Conservation (phyloP, 2,888 invertebrate genomes). For the Microctonus hyperodae region DNA sequence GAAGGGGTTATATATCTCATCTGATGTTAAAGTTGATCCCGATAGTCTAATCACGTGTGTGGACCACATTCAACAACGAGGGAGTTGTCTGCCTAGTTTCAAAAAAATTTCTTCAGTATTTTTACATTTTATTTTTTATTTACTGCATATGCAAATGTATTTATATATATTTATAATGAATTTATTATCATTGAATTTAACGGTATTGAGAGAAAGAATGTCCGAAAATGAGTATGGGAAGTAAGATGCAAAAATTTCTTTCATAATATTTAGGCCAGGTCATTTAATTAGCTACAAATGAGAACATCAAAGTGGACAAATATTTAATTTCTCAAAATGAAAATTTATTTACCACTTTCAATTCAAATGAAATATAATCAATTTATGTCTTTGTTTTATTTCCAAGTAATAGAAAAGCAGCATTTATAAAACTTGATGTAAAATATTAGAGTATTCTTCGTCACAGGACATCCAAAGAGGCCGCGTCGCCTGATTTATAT, state of each 20-base stretch:
- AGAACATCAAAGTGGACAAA: neutral
- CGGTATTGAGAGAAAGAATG: conserved; percentile 14
- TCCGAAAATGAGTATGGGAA: conserved; percentile 22
- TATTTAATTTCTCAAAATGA: neutral
- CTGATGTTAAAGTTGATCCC: neutral
- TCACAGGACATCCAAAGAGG: neutral
- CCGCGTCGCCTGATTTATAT: neutral
- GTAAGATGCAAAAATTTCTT: conserved; percentile 11
- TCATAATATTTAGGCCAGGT: conserved; percentile 6
- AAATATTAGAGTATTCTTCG: neutral
- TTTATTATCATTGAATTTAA: conserved; percentile 16
- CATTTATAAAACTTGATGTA: neutral
- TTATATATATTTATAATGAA: conserved; percentile 4
- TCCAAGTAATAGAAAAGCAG: neutral
- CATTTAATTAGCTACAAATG: conserved; percentile 6
- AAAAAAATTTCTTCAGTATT: too few species aligned
- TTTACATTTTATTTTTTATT: neutral
- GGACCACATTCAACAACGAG: neutral
- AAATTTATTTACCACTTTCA: neutral
- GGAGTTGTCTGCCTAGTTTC: conserved; percentile 1
- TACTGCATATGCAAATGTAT: too few species aligned
- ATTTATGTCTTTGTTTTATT: neutral
- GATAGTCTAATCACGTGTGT: neutral
- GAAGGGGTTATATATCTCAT: neutral
- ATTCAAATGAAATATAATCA: neutral